phyloP scores from a whole-genome alignment of 2,797 vertebrate species.

The Pipistrellus pygmaeus region DNA sequence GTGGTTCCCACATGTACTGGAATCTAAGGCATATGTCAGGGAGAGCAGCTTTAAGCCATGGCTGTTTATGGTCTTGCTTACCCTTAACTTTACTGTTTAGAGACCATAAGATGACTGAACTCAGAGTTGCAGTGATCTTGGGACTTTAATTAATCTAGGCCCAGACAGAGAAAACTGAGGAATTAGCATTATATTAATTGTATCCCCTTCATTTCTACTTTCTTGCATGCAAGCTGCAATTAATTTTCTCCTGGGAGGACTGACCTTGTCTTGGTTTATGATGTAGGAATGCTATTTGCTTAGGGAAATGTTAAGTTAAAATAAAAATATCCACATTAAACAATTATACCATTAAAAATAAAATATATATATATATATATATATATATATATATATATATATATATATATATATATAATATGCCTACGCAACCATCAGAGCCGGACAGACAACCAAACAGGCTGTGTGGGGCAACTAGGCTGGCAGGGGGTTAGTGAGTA shows the following conservation, averaged over 20 bases:
- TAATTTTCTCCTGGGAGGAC: constrained; percentile 13
- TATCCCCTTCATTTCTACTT: neutral
- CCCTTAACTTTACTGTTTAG: neutral
- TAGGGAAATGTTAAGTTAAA: constrained; percentile 22
- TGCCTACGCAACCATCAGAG: too few species aligned
- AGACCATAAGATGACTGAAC: neutral
- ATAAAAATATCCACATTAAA: neutral
- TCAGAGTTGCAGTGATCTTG: neutral
- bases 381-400: too few species aligned
- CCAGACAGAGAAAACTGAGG: constrained; percentile 17
- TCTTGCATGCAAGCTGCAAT: neutral
- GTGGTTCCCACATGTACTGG: neutral
- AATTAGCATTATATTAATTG: constrained; percentile 56
- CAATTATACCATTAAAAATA: neutral
- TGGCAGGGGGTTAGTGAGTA: too few species aligned
- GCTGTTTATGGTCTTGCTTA: neutral
- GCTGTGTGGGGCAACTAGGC: too few species aligned
- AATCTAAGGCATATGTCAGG: neutral
- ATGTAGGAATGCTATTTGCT: neutral
- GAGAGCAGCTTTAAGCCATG: neutral
- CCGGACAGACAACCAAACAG: too few species aligned
- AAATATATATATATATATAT: too few species aligned
- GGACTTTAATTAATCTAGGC: constrained; percentile 13
- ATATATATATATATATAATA: too few species aligned
- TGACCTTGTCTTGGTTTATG: constrained; percentile 19